Evolutionary conservation across 2,797 vertebrate species (phyloP).

Genomic region (Fistularia tabacaria): DNA sequence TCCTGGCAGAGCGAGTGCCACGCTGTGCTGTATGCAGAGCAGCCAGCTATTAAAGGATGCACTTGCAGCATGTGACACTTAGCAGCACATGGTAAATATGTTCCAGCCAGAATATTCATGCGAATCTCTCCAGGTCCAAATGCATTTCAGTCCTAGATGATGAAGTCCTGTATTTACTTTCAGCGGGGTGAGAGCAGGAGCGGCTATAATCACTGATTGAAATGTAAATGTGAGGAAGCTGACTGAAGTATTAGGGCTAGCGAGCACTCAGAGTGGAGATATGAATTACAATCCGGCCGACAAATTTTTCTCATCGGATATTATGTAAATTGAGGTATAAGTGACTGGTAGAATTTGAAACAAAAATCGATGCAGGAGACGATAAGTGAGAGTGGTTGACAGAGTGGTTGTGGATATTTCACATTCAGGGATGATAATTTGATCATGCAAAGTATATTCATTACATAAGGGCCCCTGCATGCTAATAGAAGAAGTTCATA

Average conservation of each 20-base stretch:
- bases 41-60: slow-evolving; percentile 47
- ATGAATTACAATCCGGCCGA: slow-evolving; percentile 69
- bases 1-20: slow-evolving; percentile 31
- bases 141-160: slow-evolving; percentile 51
- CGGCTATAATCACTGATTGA: slow-evolving; percentile 69
- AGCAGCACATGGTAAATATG: slow-evolving; percentile 35
- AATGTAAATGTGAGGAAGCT: slow-evolving; percentile 70
- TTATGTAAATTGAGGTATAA: slow-evolving; percentile 71
- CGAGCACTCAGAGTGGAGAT: slow-evolving; percentile 50
- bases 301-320: slow-evolving; percentile 68
- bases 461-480: slow-evolving; percentile 47
- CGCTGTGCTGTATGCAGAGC: slow-evolving; percentile 31
- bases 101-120: slow-evolving; percentile 61
- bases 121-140: slow-evolving; percentile 40
- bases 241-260: slow-evolving; percentile 57
- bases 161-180: slow-evolving; percentile 60
- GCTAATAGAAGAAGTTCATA: slow-evolving; percentile 47
- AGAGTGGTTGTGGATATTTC: slow-evolving; percentile 58
- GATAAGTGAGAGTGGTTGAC: slow-evolving; percentile 65
- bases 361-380: slow-evolving; percentile 67
- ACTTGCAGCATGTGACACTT: slow-evolving; percentile 52
- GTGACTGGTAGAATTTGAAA: slow-evolving; percentile 68
- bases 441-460: slow-evolving; percentile 62
- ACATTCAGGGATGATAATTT: slow-evolving; percentile 59
- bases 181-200: slow-evolving; percentile 52